These are phyloP conservation scores for Cyphomyrus plagiostoma DNA, from an alignment of 2,113 vertebrate species.

Conservation along the genomic window DNA sequence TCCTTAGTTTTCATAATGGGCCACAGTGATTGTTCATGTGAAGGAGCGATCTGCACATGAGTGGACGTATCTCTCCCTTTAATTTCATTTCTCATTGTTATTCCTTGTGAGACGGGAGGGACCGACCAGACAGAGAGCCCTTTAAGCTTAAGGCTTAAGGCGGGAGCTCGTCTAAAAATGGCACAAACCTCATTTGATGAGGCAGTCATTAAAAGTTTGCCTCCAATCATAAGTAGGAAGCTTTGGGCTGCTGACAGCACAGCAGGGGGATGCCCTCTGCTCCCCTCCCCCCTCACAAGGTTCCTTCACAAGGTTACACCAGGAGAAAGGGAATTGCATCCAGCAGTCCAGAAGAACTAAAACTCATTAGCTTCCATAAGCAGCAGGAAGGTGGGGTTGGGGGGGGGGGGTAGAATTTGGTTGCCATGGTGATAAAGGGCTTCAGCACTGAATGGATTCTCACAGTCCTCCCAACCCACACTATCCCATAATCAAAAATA, in stretches of 20 bases:
- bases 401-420: background rate
- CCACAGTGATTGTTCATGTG: background rate
- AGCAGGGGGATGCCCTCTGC: background rate
- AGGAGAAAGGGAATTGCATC: background rate
- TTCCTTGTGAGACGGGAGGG: background rate
- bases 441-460: slow-evolving; percentile 13
- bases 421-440: slow-evolving; percentile 39
- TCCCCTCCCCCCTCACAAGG: background rate
- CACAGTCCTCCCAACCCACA: background rate
- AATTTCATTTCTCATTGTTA: background rate
- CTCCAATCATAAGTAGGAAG: background rate
- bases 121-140: background rate
- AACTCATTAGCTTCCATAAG: slow-evolving; percentile 8
- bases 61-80: background rate
- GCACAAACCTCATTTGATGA: background rate
- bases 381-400: background rate
- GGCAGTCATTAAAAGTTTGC: background rate
- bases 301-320: slow-evolving; percentile 2
- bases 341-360: background rate
- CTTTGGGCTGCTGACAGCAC: background rate
- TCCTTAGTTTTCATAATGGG: background rate
- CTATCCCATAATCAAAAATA: slow-evolving; percentile 31
- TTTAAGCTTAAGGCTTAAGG: background rate
- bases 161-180: background rate
- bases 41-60: background rate